Base-by-base conservation (phyloP, 2,797 vertebrate genomes). In the Phataginus tetradactyla region DNA sequence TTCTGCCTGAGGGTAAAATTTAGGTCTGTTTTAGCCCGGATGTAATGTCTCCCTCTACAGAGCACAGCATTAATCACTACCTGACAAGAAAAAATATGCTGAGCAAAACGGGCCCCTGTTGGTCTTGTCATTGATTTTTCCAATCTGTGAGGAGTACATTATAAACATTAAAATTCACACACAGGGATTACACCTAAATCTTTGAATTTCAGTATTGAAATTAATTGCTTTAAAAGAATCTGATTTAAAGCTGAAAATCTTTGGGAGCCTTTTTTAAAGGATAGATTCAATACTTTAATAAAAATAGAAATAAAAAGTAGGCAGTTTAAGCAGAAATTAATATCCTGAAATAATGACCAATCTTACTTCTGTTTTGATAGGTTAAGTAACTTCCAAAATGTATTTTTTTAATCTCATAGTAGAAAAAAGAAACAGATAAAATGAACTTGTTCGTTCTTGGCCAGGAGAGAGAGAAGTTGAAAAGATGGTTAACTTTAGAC, bases 1-100 rank as follows among this genome's bases (percentile, higher is more conserved):
- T 98, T 98, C 97, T 98, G 98, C 99, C 99, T 98, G 96, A 99
- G 99, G 99, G 98, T 98, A 98, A 99, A 98, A 98, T 99, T 99
- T 99, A 98, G 98, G 98, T 99, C 98, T 98, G 96, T 98, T 98
- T 98, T 99, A 98, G 98, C 97, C 98, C 96, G 97, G 98, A 98
- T 99, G 98, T 98, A 98, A 98, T 98, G 98, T 98, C 98, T 99
- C 98, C 98, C 98, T 99, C 98, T 99, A 98, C 98, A 98, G 98
- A 99, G 98, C 98, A 96, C 97, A 98, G 98, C 98, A 99, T 99
- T 99, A 99, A 99, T 99, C 98, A 99, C 96, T 89, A 97, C 87
- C 97, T 98, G 98, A 98, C 98, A 98, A 98, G 98, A 94, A 97
- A 98, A 98, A 92, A 59, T 97, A 94, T 97, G 93, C 96, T 97